Evolutionary conservation across 2,113 vertebrate genomes (phyloP).

Genomic region (Toxotes chatareus): DNA sequence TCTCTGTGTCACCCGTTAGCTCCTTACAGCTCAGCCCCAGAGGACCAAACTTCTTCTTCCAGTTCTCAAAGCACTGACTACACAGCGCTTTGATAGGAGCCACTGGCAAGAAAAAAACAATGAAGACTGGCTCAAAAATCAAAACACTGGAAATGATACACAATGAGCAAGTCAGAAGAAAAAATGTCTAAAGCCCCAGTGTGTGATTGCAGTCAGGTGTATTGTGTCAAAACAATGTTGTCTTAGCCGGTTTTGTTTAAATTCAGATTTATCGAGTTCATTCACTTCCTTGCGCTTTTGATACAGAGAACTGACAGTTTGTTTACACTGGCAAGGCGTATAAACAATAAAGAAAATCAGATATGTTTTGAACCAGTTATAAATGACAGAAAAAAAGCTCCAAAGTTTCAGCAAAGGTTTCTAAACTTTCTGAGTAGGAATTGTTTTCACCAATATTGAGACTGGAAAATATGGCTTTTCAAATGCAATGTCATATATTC

Average conservation of each 20-base stretch:
- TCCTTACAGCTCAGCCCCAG: slow-evolving; percentile 95
- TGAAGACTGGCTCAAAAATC: slow-evolving; percentile 15
- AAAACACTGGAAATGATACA: slow-evolving; percentile 5
- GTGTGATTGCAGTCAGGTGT: slow-evolving; percentile 20
- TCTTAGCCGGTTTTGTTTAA: background rate
- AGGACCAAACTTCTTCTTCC: slow-evolving; percentile 95
- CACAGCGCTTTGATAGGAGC: slow-evolving; percentile 98
- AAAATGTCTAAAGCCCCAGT: slow-evolving; percentile 1
- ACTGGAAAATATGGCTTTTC: background rate
- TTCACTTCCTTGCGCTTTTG: background rate
- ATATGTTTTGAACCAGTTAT: background rate
- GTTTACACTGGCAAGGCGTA: background rate
- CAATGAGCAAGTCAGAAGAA: background rate
- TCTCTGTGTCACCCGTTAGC: slow-evolving; percentile 94
- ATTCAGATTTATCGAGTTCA: background rate
- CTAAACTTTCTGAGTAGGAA: background rate
- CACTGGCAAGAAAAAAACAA: slow-evolving; percentile 85
- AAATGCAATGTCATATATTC: background rate
- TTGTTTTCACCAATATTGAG: too few relatives aligned
- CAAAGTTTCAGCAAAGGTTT: background rate
- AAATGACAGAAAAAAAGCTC: too few relatives aligned
- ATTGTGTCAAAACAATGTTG: slow-evolving; percentile 2
- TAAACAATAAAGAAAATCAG: background rate
- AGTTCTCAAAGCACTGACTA: slow-evolving; percentile 94
- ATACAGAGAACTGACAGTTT: background rate